Conservation (phyloP, 2,888 invertebrate species). For the Belgica antarctica region DNA sequence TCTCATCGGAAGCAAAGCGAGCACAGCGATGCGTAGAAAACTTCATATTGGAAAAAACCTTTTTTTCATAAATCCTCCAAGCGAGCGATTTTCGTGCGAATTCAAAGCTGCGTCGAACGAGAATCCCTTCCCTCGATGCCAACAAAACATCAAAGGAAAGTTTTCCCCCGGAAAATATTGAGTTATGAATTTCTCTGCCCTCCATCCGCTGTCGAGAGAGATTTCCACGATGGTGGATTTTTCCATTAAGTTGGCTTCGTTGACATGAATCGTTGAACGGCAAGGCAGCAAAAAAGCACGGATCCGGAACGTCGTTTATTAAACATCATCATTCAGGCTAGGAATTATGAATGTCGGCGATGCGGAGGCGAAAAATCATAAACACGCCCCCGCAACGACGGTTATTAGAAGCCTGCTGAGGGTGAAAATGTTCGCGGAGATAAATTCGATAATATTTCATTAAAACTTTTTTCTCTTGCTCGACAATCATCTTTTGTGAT, state of each 20-base stretch:
- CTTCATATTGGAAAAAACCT: constrained; percentile 16
- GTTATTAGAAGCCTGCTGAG: not conserved
- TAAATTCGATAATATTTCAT: constrained; percentile 6
- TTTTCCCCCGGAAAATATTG: constrained; percentile 9
- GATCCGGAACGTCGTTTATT: constrained; percentile 28
- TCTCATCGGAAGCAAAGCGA: not conserved
- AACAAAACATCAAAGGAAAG: constrained; percentile 29
- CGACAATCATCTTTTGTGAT: not conserved
- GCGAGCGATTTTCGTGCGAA: not conserved
- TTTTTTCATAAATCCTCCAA: not conserved
- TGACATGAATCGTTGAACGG: not conserved
- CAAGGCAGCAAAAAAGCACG: not conserved
- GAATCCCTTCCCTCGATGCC: not conserved
- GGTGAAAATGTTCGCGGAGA: not conserved
- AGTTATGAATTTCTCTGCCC: constrained; percentile 32
- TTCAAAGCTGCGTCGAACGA: not conserved
- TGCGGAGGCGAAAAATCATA: not conserved
- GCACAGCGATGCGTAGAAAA: not conserved
- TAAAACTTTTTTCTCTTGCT: not conserved
- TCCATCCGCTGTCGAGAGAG: not conserved
- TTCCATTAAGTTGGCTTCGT: not conserved
- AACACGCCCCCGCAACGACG: constrained; percentile 29
- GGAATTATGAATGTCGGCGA: constrained; percentile 36
- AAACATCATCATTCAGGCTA: constrained; percentile 22
- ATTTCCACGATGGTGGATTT: constrained; percentile 37